Evolutionary conservation across 2,888 invertebrate species (phyloP), one percentile per base, ranked within the genome.

Genomic region (Opisthograptis luteolata): DNA sequence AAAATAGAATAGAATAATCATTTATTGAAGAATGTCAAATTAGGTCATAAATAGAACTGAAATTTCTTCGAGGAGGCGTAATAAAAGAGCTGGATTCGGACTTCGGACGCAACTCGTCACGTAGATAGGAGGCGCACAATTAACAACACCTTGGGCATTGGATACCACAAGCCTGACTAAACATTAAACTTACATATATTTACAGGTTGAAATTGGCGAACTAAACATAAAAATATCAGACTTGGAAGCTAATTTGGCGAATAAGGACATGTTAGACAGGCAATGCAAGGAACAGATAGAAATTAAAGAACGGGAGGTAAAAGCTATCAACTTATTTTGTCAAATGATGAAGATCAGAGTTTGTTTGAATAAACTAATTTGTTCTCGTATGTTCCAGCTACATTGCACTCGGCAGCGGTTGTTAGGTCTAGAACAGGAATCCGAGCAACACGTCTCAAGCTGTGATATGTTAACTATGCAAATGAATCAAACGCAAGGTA

Each of bases 401-500:
- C 48, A 57, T 4, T 55, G 39, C n/a, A 40, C 76, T 1, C 56
- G 66, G 12, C 54, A 64, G n/a, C 70, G 77, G 43, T 4, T 85
- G 28, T 12, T 37, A 0, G 49, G 55, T 1, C 12, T 76, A 25
- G 68, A 76, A 20, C 54, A 66, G 4, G 49, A 25, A 1, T 51
- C 62, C 4, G 55, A 34, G 6, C 69, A 73, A 0, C 64, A 64
- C 22, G 53, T 30, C 25, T 40, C 45, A 1, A 44, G 59, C 2
- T 70, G 70, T 32, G 79, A 79, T 0, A 39, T 65, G 0, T 59
- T 81, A 6, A 49, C 63, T 0, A 13, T 27, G 0, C 71, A 79
- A 49, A 34, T 84, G 28, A 66, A 70, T 20, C 71, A 76, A 14
- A 57, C 68, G 0, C 70, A 81, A 69, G 78, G 87, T 86, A 64